These are phyloP conservation scores for Nomada ferruginata DNA, from an alignment of 2,888 invertebrate species.

Conservation along the genomic window DNA sequence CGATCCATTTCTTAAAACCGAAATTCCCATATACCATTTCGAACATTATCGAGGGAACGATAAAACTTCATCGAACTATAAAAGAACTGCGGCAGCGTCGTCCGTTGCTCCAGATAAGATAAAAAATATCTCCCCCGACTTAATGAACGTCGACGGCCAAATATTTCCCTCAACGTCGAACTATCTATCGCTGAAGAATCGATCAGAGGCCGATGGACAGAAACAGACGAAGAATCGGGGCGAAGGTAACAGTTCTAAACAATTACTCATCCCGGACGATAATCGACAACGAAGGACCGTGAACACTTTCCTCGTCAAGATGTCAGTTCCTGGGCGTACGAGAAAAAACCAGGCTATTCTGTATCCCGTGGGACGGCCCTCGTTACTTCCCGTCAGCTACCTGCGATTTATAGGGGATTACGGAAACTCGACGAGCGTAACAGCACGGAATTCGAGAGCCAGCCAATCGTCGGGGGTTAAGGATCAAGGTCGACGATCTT, in stretches of 20 bases:
- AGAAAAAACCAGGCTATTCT: background rate
- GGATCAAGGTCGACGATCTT: constrained; percentile 47
- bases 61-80: background rate
- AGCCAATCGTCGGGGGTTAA: constrained; percentile 17
- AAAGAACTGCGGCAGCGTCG: background rate
- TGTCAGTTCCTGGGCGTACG: background rate
- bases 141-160: too few species aligned
- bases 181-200: background rate
- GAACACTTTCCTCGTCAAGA: background rate
- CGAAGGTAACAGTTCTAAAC: constrained; percentile 9
- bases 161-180: background rate
- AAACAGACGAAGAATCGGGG: background rate
- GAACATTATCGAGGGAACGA: background rate
- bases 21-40: background rate
- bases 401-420: constrained; percentile 60
- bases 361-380: constrained; percentile 42
- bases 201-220: background rate
- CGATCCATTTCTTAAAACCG: too few species aligned
- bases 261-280: constrained; percentile 1
- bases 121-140: background rate
- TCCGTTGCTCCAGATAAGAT: background rate
- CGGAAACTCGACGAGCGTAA: constrained; percentile 26
- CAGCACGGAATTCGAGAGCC: constrained; percentile 31
- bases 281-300: constrained; percentile 4
- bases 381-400: constrained; percentile 55